Evolutionary conservation across 2,888 invertebrate genomes (phyloP).

Genomic region (Aphidius colemani): DNA sequence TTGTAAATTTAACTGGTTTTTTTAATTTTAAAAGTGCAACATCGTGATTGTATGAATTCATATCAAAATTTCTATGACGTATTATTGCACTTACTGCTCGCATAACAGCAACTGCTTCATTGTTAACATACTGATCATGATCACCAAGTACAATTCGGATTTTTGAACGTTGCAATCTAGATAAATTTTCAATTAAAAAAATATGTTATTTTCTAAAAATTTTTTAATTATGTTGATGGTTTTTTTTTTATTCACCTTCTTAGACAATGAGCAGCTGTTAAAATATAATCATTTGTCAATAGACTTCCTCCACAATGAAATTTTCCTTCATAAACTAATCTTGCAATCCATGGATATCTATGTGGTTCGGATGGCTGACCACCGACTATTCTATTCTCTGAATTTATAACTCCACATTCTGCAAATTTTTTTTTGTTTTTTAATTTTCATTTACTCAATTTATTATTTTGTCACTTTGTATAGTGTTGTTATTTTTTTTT

Average conservation of each 20-base stretch:
- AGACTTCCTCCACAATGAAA: conserved; percentile 88
- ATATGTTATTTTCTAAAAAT: not conserved
- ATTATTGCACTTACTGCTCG: conserved; percentile 79
- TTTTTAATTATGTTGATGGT: not conserved
- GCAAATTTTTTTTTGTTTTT: conserved; percentile 36
- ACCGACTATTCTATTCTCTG: conserved; percentile 86
- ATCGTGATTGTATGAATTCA: conserved; percentile 85
- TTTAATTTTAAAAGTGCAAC: conserved; percentile 78
- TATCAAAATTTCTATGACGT: conserved; percentile 81
- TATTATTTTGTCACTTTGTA: not conserved
- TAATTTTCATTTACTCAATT: not conserved
- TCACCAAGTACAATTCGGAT: conserved; percentile 83
- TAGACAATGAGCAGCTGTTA: conserved; percentile 88
- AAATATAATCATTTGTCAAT: conserved; percentile 80
- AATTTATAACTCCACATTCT: conserved; percentile 84
- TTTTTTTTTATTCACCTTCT: conserved; percentile 65
- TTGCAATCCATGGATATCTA: conserved; percentile 86
- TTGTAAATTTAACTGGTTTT: conserved; percentile 77
- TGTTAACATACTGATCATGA: conserved; percentile 80
- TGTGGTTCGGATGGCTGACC: conserved; percentile 81
- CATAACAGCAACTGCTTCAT: conserved; percentile 80
- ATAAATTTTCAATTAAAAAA: not conserved
- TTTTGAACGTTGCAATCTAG: conserved; percentile 76
- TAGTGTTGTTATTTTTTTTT: not conserved
- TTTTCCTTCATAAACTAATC: conserved; percentile 84